These are phyloP conservation scores for Lycopodina hypogea DNA, from an alignment of 37 sponge, comb jelly and placozoan species.

Conservation along the genomic window DNA sequence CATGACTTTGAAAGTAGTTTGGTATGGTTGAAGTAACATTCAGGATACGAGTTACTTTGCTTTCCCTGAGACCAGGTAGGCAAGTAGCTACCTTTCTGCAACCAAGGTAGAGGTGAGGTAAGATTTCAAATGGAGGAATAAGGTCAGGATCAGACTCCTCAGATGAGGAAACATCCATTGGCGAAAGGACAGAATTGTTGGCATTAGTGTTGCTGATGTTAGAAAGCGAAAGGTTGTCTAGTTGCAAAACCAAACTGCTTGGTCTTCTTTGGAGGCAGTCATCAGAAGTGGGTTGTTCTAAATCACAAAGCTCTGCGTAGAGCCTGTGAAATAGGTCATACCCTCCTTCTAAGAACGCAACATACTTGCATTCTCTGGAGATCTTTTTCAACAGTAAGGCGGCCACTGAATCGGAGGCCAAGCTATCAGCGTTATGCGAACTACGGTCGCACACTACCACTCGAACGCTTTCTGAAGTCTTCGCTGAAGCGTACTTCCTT, in stretches of 20 bases:
- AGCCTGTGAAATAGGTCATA: slow-evolving; percentile 26
- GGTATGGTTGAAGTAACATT: slow-evolving; percentile 57
- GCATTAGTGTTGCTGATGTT: background rate
- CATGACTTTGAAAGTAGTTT: slow-evolving; percentile 23
- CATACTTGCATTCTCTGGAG: slow-evolving; percentile 54
- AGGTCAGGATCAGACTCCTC: slow-evolving; percentile 16
- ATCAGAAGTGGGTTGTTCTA: background rate
- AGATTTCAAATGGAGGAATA: slow-evolving; percentile 40
- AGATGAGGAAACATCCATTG: slow-evolving; percentile 1
- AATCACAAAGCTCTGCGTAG: slow-evolving; percentile 29
- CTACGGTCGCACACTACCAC: slow-evolving; percentile 60
- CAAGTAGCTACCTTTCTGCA: slow-evolving; percentile 54
- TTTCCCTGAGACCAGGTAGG: slow-evolving; percentile 7
- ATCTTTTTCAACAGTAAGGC: slow-evolving; percentile 40
- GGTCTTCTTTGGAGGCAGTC: slow-evolving; percentile 34
- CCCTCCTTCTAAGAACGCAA: slow-evolving; percentile 51
- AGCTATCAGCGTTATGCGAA: background rate
- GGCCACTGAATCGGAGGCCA: slow-evolving; percentile 25
- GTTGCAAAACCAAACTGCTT: slow-evolving; percentile 48
- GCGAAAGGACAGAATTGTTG: slow-evolving; percentile 1
- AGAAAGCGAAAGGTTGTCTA: slow-evolving; percentile 21
- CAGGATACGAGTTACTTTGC: slow-evolving; percentile 42
- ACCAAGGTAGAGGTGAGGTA: slow-evolving; percentile 68
- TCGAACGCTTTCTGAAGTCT: slow-evolving; percentile 35
- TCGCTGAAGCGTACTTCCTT: slow-evolving; percentile 42